Percentiles rank a stretch among this genome's conserved stretches.
These are phyloP conservation scores for Lacanobia wlatinum DNA, from an alignment of 2,888 invertebrate species.

Conservation along the genomic window DNA sequence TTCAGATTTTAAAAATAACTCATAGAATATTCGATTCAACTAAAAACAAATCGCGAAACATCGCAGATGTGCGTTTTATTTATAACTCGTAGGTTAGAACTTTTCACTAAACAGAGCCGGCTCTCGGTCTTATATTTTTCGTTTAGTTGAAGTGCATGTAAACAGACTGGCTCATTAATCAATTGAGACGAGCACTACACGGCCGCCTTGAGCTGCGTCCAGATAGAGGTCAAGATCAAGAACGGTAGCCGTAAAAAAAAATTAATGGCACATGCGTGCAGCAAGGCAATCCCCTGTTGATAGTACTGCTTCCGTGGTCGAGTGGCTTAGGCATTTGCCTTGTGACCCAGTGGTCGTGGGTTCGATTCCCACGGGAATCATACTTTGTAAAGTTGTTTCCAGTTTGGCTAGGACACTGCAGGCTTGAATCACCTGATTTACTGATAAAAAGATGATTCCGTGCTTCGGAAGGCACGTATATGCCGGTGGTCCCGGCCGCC, in stretches of 20 bases:
- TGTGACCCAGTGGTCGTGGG: too few species aligned
- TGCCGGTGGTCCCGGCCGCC: too few species aligned
- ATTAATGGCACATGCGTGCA: neutral
- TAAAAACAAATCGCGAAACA: slow-evolving; percentile 16
- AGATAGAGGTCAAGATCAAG: slow-evolving; percentile 18
- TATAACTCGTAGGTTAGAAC: slow-evolving; percentile 23
- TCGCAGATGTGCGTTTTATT: slow-evolving; percentile 28
- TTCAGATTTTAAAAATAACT: neutral
- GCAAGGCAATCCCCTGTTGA: too few species aligned
- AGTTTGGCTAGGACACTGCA: too few species aligned
- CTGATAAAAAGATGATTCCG: too few species aligned
- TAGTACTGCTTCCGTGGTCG: too few species aligned
- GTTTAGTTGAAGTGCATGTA: slow-evolving; percentile 27
- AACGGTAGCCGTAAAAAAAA: neutral
- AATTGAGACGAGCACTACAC: slow-evolving; percentile 16
- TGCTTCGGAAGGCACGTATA: too few species aligned
- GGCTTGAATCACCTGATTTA: too few species aligned
- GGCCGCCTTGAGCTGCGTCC: neutral
- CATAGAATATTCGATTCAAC: neutral
- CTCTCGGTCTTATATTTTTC: neutral
- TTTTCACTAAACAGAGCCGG: slow-evolving; percentile 22
- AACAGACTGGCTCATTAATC: slow-evolving; percentile 30
- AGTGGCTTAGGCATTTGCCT: too few species aligned
- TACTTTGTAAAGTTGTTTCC: too few species aligned
- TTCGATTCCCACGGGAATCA: too few species aligned